These are phyloP conservation scores for Pheosia tremula DNA, from an alignment of 2,888 invertebrate genomes.

Conservation along the genomic window DNA sequence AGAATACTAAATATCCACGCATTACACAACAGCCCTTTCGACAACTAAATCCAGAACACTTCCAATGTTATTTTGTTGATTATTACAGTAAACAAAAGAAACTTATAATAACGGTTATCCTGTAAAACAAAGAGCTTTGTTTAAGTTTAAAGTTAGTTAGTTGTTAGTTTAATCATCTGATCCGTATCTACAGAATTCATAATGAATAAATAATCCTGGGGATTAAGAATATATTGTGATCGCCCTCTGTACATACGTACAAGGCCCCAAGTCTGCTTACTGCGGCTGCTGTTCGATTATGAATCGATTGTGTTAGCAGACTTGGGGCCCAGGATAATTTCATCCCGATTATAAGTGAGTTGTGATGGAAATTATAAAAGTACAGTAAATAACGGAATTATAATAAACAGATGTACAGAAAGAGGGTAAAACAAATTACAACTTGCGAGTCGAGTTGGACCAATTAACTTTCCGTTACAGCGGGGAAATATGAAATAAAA, in stretches of 20 bases:
- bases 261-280: too few species aligned
- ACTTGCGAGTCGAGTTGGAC: slow-evolving; percentile 76
- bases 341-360: slow-evolving; percentile 30
- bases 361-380: slow-evolving; percentile 55
- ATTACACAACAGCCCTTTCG: too few species aligned
- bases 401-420: slow-evolving; percentile 74
- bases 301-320: too few species aligned
- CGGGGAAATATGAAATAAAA: slow-evolving; percentile 81
- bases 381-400: slow-evolving; percentile 61
- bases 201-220: slow-evolving; percentile 34
- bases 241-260: slow-evolving; percentile 15
- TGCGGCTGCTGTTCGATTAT: too few species aligned
- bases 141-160: slow-evolving; percentile 8
- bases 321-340: not conserved
- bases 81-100: slow-evolving; percentile 3
- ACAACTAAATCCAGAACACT: not conserved
- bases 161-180: slow-evolving; percentile 15
- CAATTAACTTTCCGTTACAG: slow-evolving; percentile 83
- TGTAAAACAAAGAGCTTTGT: slow-evolving; percentile 31
- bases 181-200: slow-evolving; percentile 22
- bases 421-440: slow-evolving; percentile 79
- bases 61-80: slow-evolving; percentile 3
- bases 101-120: slow-evolving; percentile 21
- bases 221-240: slow-evolving; percentile 31
- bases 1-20: too few species aligned